Conservation (phyloP, 2,888 invertebrate species). For the Plagodis dolabraria region DNA sequence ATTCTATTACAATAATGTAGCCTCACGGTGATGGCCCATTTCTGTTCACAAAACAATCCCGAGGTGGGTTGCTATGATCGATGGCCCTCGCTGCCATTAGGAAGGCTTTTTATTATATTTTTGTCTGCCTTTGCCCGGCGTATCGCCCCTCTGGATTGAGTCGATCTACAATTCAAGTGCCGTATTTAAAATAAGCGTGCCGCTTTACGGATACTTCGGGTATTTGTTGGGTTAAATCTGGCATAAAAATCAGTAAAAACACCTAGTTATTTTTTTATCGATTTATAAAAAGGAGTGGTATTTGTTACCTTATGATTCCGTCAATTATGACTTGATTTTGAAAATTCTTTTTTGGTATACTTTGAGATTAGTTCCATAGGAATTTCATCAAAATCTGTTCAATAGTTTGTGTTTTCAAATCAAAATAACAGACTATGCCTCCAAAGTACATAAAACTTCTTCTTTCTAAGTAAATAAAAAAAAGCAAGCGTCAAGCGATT, state of each 20-base stretch:
- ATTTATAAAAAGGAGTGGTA: too few species aligned
- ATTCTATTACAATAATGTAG: slow-evolving; percentile 36
- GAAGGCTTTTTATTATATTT: slow-evolving; percentile 46
- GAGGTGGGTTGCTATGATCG: slow-evolving; percentile 57
- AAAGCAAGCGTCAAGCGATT: too few species aligned
- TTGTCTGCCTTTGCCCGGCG: slow-evolving; percentile 39
- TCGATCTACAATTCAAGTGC: slow-evolving; percentile 47
- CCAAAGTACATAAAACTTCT: too few species aligned
- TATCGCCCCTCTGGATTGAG: slow-evolving; percentile 31
- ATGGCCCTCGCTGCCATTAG: slow-evolving; percentile 51
- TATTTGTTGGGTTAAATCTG: slow-evolving; percentile 23
- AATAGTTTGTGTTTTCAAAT: too few species aligned
- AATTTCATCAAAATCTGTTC: too few species aligned
- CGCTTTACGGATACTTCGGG: slow-evolving; percentile 24
- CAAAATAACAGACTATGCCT: too few species aligned
- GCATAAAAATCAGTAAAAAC: neutral
- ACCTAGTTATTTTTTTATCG: too few species aligned
- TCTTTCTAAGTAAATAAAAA: too few species aligned
- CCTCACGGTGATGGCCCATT: slow-evolving; percentile 35
- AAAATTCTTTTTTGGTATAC: too few species aligned
- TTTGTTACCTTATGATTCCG: too few species aligned
- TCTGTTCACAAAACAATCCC: slow-evolving; percentile 43
- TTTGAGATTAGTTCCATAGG: too few species aligned
- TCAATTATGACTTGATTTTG: neutral
- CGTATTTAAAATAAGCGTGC: slow-evolving; percentile 42